Conservation (phyloP, 2,113 vertebrate genomes). For the Epinephelus fuscoguttatus region DNA sequence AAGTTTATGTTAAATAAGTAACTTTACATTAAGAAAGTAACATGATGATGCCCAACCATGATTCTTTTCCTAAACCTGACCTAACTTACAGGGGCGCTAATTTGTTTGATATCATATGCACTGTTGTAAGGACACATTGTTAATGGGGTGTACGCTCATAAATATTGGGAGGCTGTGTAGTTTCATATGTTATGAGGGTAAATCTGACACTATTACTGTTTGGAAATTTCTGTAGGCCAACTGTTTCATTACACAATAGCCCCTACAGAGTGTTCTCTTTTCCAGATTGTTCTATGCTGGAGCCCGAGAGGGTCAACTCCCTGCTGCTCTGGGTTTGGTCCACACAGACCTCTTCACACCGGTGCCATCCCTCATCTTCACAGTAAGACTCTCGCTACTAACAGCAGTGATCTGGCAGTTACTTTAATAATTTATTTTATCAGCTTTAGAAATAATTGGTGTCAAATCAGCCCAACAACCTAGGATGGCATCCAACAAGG, state of each 20-base stretch:
- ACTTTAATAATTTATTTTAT: too few relatives aligned
- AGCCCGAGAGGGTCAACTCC: constrained; percentile 83
- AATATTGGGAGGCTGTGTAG: neutral
- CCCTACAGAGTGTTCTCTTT: constrained; percentile 6
- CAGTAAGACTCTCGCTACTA: constrained; percentile 69
- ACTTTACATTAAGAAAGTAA: too few relatives aligned
- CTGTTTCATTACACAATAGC: constrained; percentile 15
- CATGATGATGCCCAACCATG: too few relatives aligned
- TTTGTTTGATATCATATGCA: too few relatives aligned
- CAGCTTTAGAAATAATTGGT: neutral
- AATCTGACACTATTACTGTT: constrained; percentile 2
- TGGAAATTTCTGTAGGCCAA: neutral
- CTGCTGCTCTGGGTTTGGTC: constrained; percentile 82
- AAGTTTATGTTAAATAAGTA: too few relatives aligned
- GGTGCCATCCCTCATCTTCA: constrained; percentile 84
- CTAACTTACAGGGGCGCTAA: too few relatives aligned
- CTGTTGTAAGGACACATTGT: too few relatives aligned
- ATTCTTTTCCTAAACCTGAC: too few relatives aligned
- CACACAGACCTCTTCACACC: constrained; percentile 84
- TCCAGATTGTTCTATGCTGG: constrained; percentile 83
- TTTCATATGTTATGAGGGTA: neutral
- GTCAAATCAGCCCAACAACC: neutral
- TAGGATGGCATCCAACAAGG: neutral
- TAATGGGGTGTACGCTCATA: neutral
- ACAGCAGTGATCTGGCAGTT: neutral